Percentiles rank a stretch among this genome's conserved stretches.
These are phyloP conservation scores for Probaryconus sp. DNA, from an alignment of 1,140 invertebrate species.

Conservation along the genomic window DNA sequence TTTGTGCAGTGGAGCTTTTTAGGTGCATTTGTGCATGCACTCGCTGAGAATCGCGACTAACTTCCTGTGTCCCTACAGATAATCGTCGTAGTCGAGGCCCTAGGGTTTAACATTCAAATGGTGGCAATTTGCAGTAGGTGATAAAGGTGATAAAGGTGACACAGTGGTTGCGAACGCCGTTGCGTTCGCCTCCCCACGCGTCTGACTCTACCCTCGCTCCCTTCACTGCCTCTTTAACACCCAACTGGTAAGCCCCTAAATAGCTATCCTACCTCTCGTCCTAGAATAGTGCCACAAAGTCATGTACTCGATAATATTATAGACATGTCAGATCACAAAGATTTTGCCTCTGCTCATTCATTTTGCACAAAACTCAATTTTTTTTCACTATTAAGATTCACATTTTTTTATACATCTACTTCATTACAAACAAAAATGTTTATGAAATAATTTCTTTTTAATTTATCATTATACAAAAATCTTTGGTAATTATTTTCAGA, in stretches of 20 bases:
- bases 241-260: slow-evolving; percentile 76
- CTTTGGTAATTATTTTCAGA: too few species aligned
- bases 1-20: slow-evolving; percentile 71
- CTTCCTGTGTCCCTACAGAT: slow-evolving; percentile 71
- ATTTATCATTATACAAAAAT: too few species aligned
- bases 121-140: slow-evolving; percentile 78
- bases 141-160: slow-evolving; percentile 79
- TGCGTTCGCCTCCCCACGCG: slow-evolving; percentile 46
- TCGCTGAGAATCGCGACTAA: slow-evolving; percentile 57
- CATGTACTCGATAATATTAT: slow-evolving; percentile 52
- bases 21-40: slow-evolving; percentile 65
- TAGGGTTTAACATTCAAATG: slow-evolving; percentile 77
- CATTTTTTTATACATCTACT: too few species aligned
- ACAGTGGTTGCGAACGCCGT: slow-evolving; percentile 65
- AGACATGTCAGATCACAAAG: slow-evolving; percentile 57
- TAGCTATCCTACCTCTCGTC: slow-evolving; percentile 70
- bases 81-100: slow-evolving; percentile 73
- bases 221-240: slow-evolving; percentile 58
- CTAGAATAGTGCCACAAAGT: slow-evolving; percentile 48
- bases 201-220: slow-evolving; percentile 22
- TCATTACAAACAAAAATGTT: too few species aligned
- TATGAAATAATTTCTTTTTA: too few species aligned
- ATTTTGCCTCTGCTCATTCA: slow-evolving; percentile 37
- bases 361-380: slow-evolving; percentile 7
- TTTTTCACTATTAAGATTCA: not conserved